These are phyloP conservation scores for Stictocephala bisonia DNA, from an alignment of 2,888 invertebrate genomes.

Conservation along the genomic window DNA sequence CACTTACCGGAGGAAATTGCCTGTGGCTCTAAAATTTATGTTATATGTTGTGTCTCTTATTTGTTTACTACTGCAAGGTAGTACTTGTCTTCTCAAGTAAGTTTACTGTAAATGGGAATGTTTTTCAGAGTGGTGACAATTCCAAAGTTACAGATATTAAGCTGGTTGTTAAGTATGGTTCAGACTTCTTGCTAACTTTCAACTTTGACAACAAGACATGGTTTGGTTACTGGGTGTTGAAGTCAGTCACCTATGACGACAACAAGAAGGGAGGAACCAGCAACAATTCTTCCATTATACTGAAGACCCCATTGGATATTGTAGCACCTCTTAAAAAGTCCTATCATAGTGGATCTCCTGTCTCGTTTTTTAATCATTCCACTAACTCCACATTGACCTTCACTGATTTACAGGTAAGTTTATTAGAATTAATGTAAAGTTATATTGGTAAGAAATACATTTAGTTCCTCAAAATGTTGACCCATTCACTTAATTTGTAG, in stretches of 20 bases:
- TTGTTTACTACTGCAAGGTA: too few relatives aligned
- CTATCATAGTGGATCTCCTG: not conserved
- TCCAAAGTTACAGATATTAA: constrained; percentile 3
- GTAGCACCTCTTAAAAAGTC: constrained; percentile 12
- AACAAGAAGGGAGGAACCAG: not conserved
- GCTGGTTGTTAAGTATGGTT: not conserved
- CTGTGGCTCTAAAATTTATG: too few relatives aligned
- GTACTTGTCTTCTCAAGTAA: too few relatives aligned
- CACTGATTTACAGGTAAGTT: constrained; percentile 24
- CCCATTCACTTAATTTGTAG: too few relatives aligned
- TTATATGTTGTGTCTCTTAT: too few relatives aligned
- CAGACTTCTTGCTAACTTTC: constrained; percentile 1
- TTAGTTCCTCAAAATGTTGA: too few relatives aligned
- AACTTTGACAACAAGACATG: constrained; percentile 11
- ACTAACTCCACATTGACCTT: not conserved
- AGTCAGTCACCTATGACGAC: not conserved
- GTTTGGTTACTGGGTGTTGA: constrained; percentile 20
- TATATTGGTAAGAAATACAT: too few relatives aligned
- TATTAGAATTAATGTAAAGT: too few relatives aligned
- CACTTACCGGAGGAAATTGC: too few relatives aligned
- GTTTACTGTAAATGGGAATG: too few relatives aligned
- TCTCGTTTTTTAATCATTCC: not conserved
- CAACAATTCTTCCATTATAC: not conserved
- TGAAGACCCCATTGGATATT: constrained; percentile 1
- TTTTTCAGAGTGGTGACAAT: not conserved